A percentile compares a stretch with the other conserved stretches of the same genome.
phyloP scores from a whole-genome alignment of 2,113 vertebrate species.

The Pithys albifrons region DNA sequence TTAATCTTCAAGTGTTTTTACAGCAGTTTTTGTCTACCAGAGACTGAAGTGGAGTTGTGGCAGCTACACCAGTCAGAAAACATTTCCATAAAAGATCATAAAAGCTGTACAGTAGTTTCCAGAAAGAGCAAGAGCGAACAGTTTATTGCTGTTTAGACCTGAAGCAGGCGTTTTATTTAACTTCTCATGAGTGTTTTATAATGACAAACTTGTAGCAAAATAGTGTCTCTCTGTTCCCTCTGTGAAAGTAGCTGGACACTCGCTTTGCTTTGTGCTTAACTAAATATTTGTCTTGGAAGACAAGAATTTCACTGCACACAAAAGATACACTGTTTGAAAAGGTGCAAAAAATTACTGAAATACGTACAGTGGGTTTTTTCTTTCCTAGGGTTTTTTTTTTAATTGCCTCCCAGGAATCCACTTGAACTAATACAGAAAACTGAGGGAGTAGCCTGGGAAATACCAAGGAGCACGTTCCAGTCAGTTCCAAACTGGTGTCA shows the following conservation, averaged over 20 bases:
- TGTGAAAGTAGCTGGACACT: slow-evolving; percentile 16
- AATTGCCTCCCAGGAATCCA: slow-evolving; percentile 17
- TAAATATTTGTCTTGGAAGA: slow-evolving; percentile 74
- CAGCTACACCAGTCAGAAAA: slow-evolving; percentile 38
- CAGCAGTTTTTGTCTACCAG: not conserved
- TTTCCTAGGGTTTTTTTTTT: not conserved
- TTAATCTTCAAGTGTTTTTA: not conserved
- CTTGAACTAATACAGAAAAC: not conserved
- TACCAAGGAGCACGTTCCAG: not conserved
- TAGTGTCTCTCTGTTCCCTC: slow-evolving; percentile 16
- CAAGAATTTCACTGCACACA: slow-evolving; percentile 59
- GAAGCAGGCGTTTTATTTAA: slow-evolving; percentile 37
- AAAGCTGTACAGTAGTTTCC: slow-evolving; percentile 38
- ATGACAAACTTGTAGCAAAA: slow-evolving; percentile 54
- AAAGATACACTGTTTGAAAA: slow-evolving; percentile 61
- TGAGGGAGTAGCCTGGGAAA: not conserved
- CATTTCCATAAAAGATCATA: slow-evolving; percentile 62
- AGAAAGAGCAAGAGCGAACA: slow-evolving; percentile 20
- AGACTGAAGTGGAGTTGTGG: not conserved
- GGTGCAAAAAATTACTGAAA: slow-evolving; percentile 59
- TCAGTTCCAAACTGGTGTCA: not conserved
- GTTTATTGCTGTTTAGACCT: slow-evolving; percentile 43
- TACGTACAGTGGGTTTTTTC: not conserved
- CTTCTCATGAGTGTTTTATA: slow-evolving; percentile 29
- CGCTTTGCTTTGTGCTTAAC: slow-evolving; percentile 64